A percentile compares a stretch with the other conserved stretches of the same genome.
Conservation (phyloP, 2,113 vertebrate genomes). For the Chaetodon trifascialis region DNA sequence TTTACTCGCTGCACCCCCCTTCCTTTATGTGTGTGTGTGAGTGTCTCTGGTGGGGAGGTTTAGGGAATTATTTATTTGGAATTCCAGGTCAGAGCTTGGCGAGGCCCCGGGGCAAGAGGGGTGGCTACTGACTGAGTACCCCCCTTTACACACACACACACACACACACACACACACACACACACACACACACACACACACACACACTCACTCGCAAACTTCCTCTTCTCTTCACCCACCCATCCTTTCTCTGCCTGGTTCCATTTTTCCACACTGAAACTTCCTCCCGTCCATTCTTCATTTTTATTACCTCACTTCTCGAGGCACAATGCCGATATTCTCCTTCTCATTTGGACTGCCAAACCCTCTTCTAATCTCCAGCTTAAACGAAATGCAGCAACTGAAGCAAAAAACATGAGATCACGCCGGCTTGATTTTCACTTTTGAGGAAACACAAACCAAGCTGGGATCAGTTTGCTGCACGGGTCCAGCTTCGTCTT, state of each 20-base stretch:
- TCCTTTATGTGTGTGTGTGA: neutral
- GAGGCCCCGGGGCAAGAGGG: conserved; percentile 46
- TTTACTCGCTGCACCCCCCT: neutral
- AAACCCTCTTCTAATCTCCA: conserved; percentile 10
- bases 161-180: too few relatives aligned
- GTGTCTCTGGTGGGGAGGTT: conserved; percentile 33
- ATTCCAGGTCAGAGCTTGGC: conserved; percentile 71
- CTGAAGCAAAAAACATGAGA: conserved; percentile 22
- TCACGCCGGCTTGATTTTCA: conserved; percentile 1
- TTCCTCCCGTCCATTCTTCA: conserved; percentile 11
- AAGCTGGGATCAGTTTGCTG: conserved; percentile 25
- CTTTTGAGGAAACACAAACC: conserved; percentile 14
- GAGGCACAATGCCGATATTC: neutral
- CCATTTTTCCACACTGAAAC: conserved; percentile 22
- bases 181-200: too few relatives aligned
- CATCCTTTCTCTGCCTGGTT: conserved; percentile 2
- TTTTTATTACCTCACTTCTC: conserved; percentile 25
- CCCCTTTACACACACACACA: neutral
- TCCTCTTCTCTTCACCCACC: conserved; percentile 19
- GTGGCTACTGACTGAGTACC: conserved; percentile 48
- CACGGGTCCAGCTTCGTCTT: conserved; percentile 21
- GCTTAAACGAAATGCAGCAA: conserved; percentile 13
- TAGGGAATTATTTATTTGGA: conserved; percentile 75
- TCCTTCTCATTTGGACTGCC: neutral
- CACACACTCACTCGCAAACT: neutral